phyloP scores from a whole-genome alignment of 2,113 vertebrate species.

The Pedionomus torquatus region DNA sequence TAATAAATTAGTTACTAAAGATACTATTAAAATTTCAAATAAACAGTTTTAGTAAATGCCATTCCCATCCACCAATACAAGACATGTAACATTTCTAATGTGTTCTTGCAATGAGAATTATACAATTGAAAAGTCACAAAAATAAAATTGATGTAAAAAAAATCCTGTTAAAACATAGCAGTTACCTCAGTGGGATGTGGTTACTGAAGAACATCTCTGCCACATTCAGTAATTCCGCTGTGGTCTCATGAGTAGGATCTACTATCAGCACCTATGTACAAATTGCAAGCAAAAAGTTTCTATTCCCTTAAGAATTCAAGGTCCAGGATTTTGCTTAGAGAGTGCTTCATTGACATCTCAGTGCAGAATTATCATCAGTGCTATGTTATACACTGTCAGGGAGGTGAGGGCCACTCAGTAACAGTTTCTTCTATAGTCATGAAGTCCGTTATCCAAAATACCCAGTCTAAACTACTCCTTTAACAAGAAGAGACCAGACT shows the following conservation, averaged over 20 bases:
- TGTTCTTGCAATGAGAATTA: neutral
- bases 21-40: too few species aligned
- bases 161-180: neutral
- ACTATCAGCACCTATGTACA: constrained; percentile 88
- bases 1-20: too few species aligned
- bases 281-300: neutral
- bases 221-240: constrained; percentile 87
- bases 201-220: constrained; percentile 98
- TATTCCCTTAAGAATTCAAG: neutral
- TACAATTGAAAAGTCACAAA: neutral
- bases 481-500: neutral
- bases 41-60: neutral
- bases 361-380: neutral
- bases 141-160: neutral
- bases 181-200: constrained; percentile 93
- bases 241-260: constrained; percentile 87
- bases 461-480: neutral
- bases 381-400: neutral
- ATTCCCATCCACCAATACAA: neutral
- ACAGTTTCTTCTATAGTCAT: neutral
- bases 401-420: neutral
- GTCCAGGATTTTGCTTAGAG: neutral
- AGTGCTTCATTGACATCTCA: neutral
- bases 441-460: neutral
- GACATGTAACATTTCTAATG: neutral